Evolutionary conservation across 2,113 vertebrate genomes (phyloP).

Genomic region (Clarias magur): DNA sequence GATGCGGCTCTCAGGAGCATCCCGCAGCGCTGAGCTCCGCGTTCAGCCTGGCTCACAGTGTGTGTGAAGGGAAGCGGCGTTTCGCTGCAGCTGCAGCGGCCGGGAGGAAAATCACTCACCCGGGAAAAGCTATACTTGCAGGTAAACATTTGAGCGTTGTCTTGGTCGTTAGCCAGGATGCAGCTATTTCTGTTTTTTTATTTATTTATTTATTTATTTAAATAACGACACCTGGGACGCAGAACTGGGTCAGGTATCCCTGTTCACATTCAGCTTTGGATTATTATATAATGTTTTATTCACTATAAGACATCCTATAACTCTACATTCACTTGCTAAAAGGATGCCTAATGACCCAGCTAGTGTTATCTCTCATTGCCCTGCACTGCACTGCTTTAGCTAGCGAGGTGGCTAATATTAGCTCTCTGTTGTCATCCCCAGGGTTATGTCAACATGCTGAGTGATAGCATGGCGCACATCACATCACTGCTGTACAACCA

Average conservation of each 20-base stretch:
- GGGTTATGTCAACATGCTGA: background rate
- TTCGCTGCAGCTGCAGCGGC: constrained; percentile 67
- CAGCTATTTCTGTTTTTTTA: background rate
- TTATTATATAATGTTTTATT: background rate
- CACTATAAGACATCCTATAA: background rate
- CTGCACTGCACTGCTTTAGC: background rate
- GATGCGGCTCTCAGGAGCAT: constrained; percentile 52
- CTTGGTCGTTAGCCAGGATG: background rate
- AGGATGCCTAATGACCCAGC: background rate
- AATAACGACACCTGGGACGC: background rate
- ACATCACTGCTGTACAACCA: background rate
- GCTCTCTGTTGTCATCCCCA: constrained; percentile 6
- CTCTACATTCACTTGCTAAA: background rate
- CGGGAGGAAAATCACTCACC: constrained; percentile 70
- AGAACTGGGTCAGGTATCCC: background rate
- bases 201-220: background rate
- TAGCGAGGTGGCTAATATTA: constrained; percentile 11
- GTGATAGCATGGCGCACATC: background rate
- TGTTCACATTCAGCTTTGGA: background rate
- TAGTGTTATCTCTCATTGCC: background rate
- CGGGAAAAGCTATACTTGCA: constrained; percentile 75
- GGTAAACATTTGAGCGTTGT: constrained; percentile 57
- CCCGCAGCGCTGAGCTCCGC: constrained; percentile 40
- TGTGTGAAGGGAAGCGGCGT: constrained; percentile 62
- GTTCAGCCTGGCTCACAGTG: constrained; percentile 45